These are phyloP conservation scores for Halictus ligatus DNA, from an alignment of 2,888 invertebrate species.

Conservation along the genomic window DNA sequence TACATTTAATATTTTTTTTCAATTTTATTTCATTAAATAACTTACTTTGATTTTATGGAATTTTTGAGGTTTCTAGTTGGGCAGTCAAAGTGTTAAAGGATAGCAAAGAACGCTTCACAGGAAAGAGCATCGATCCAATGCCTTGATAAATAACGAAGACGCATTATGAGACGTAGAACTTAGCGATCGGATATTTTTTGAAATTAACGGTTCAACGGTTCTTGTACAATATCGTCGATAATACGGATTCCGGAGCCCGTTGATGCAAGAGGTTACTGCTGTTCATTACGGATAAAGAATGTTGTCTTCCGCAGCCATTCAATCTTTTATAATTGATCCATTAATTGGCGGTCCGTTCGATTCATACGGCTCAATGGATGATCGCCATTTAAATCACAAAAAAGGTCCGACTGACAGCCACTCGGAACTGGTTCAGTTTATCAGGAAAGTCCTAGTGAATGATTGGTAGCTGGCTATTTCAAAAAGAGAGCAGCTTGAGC, in stretches of 20 bases:
- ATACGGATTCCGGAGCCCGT: too few species aligned
- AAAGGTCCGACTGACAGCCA: neutral
- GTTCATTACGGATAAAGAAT: neutral
- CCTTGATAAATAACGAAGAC: neutral
- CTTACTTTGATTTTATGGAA: too few species aligned
- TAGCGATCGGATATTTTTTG: neutral
- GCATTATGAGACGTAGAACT: neutral
- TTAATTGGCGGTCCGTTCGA: conserved; percentile 6
- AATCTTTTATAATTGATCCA: conserved; percentile 12
- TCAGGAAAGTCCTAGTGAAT: conserved; percentile 1
- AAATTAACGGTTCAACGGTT: neutral
- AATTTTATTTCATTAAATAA: too few species aligned
- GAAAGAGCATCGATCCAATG: too few species aligned
- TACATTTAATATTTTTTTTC: too few species aligned
- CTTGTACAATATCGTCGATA: neutral
- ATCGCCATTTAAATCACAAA: conserved; percentile 11
- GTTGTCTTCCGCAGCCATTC: neutral
- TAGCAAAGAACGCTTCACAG: too few species aligned
- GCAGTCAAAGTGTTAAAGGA: too few species aligned
- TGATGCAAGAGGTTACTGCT: neutral
- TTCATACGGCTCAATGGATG: conserved; percentile 7
- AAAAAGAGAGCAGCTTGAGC: conserved; percentile 27
- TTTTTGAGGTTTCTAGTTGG: too few species aligned
- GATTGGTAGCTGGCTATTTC: conserved; percentile 11
- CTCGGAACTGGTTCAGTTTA: conserved; percentile 6